Conservation (phyloP, 2,888 invertebrate genomes). For the Eilema sororculum region DNA sequence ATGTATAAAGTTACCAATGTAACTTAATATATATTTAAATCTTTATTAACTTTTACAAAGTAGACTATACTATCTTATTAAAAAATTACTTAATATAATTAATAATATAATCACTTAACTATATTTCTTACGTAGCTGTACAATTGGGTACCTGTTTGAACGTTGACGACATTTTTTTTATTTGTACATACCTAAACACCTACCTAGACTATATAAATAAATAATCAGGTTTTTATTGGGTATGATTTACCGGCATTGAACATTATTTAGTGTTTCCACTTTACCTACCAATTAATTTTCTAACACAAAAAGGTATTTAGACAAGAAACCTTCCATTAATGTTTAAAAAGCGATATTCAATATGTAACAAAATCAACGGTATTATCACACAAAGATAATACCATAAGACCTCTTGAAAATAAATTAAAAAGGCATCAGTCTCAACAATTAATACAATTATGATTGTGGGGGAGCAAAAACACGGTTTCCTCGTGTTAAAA, state of each 20-base stretch:
- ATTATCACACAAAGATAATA: constrained; percentile 43
- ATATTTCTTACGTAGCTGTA: too few species aligned
- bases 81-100: too few species aligned
- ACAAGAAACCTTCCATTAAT: neutral
- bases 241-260: neutral
- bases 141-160: too few species aligned
- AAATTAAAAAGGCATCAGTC: constrained; percentile 72
- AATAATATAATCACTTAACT: too few species aligned
- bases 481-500: constrained; percentile 77
- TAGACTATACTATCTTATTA: too few species aligned
- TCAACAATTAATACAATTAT: constrained; percentile 83
- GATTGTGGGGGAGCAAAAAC: constrained; percentile 75
- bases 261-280: neutral
- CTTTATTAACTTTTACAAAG: neutral
- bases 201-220: too few species aligned
- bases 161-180: too few species aligned
- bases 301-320: neutral
- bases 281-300: neutral
- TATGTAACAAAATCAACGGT: constrained; percentile 30
- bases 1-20: neutral
- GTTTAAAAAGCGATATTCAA: constrained; percentile 21
- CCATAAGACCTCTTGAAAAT: constrained; percentile 45
- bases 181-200: too few species aligned
- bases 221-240: too few species aligned
- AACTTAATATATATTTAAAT: neutral